A percentile compares a stretch with the other conserved stretches of the same genome.
These are phyloP conservation scores for Leptopilina drosophilae DNA, from an alignment of 2,888 invertebrate species.

Conservation along the genomic window DNA sequence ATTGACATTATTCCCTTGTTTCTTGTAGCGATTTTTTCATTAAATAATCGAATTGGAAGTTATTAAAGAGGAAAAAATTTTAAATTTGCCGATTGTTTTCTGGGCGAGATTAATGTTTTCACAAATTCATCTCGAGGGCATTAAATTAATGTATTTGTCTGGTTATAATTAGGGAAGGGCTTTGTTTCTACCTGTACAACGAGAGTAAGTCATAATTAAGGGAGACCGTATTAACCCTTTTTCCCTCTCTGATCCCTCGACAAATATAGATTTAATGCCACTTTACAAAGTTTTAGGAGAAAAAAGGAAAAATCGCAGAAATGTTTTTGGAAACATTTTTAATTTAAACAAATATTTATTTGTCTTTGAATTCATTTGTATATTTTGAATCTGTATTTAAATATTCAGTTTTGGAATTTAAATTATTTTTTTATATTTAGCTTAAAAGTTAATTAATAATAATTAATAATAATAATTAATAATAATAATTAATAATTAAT, in stretches of 20 bases:
- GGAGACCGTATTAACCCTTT: constrained; percentile 11
- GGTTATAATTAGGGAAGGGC: constrained; percentile 28
- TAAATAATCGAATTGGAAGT: no score
- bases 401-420: no score
- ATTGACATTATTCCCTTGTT: constrained; percentile 7
- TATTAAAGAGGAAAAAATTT: no score
- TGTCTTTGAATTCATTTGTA: no score
- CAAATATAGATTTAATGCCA: background rate
- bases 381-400: no score
- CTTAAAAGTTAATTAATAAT: no score
- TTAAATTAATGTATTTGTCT: constrained; percentile 32
- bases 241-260: background rate
- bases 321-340: no score
- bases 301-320: background rate
- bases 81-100: background rate
- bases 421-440: no score
- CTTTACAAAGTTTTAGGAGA: background rate
- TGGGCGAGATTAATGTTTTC: constrained; percentile 9
- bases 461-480: no score
- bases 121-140: constrained; percentile 17
- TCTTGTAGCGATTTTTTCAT: background rate
- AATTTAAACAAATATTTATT: no score
- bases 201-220: constrained; percentile 26
- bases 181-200: constrained; percentile 13
- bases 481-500: no score